phyloP scores from a whole-genome alignment of 92 coral and sea anemone species.

The Diadumene lineata region DNA sequence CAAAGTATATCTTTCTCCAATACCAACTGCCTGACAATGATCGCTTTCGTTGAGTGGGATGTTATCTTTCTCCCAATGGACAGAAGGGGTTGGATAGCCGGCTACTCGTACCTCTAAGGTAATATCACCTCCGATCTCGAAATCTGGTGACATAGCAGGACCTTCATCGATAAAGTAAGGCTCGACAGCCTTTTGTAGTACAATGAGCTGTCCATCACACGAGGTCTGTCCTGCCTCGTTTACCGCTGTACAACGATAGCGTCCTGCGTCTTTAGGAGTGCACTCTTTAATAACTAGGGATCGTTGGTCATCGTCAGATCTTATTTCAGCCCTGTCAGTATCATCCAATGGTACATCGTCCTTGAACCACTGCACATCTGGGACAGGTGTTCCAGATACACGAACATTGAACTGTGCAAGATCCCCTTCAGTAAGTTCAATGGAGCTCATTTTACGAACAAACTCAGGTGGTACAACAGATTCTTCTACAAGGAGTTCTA shows the following conservation, averaged over 20 bases:
- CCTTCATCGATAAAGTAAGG: conserved; percentile 79
- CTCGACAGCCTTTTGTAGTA: conserved; percentile 60
- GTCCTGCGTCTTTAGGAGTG: conserved; percentile 71
- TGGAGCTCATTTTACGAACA: conserved; percentile 66
- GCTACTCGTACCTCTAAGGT: conserved; percentile 79
- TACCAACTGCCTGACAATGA: conserved; percentile 48
- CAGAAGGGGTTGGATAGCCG: conserved; percentile 85
- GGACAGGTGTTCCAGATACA: conserved; percentile 93
- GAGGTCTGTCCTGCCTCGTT: conserved; percentile 84
- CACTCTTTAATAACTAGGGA: conserved; percentile 83
- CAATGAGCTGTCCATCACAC: conserved; percentile 73
- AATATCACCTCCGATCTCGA: conserved; percentile 80
- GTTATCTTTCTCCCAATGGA: conserved; percentile 93
- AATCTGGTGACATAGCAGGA: conserved; percentile 58
- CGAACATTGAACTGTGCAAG: conserved; percentile 89
- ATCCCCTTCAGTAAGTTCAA: conserved; percentile 87
- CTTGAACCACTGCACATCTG: conserved; percentile 84
- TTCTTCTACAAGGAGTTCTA: conserved; percentile 83
- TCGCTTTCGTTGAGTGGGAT: conserved; percentile 55
- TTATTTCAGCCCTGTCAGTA: conserved; percentile 56
- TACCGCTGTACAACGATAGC: conserved; percentile 71
- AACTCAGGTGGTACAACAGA: conserved; percentile 89
- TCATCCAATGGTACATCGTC: conserved; percentile 68
- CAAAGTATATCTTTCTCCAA: conserved; percentile 70
- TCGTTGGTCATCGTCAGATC: conserved; percentile 87